Evolutionary conservation across 2,888 invertebrate species (phyloP).

Genomic region (Cerastis rubricosa): DNA sequence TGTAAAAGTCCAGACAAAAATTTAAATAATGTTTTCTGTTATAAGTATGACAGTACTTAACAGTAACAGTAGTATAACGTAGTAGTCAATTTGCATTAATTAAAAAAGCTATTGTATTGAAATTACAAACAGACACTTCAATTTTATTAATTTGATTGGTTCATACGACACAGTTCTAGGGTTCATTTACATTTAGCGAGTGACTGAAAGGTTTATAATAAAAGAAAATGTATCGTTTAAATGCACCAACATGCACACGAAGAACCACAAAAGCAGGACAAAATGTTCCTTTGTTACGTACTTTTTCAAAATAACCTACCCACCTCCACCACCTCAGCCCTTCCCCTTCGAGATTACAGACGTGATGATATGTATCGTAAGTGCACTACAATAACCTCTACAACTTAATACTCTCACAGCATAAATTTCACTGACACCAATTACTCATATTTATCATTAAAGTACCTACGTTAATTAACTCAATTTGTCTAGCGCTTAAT

Average conservation of each 20-base stretch:
- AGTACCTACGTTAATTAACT: slow-evolving; percentile 30
- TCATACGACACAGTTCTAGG: too few relatives aligned
- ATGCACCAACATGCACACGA: neutral
- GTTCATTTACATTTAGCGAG: neutral
- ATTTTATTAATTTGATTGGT: too few relatives aligned
- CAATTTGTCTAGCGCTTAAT: slow-evolving; percentile 49
- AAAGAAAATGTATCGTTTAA: neutral
- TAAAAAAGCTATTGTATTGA: too few relatives aligned
- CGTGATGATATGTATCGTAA: neutral
- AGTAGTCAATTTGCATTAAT: too few relatives aligned
- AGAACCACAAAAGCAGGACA: neutral
- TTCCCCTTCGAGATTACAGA: neutral
- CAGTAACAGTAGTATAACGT: too few relatives aligned
- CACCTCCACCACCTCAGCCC: neutral
- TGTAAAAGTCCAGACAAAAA: too few relatives aligned
- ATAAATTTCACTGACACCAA: slow-evolving; percentile 46
- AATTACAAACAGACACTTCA: too few relatives aligned
- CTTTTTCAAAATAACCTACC: neutral
- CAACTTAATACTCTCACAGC: slow-evolving; percentile 5
- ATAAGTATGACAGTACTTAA: too few relatives aligned
- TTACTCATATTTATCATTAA: slow-evolving; percentile 35
- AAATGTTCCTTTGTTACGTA: neutral
- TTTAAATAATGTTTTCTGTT: too few relatives aligned
- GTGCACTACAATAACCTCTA: slow-evolving; percentile 1
- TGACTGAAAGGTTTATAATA: neutral